Conservation (phyloP, 1,140 invertebrate species). For the Danaus melanippus region DNA sequence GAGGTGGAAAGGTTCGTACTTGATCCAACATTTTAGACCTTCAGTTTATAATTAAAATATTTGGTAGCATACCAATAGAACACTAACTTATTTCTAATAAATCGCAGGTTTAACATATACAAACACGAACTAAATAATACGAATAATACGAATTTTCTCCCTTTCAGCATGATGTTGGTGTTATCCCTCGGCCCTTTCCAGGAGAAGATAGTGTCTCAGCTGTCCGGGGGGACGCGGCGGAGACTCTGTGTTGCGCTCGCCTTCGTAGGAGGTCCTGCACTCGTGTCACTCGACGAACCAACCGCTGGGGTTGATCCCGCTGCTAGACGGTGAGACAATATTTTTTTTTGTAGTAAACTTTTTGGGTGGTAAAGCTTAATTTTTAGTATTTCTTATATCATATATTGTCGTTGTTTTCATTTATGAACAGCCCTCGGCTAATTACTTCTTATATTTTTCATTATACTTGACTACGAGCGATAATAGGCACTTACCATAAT, state of each 20-base stretch:
- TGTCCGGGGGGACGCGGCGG: conserved; percentile 77
- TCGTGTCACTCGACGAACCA: conserved; percentile 86
- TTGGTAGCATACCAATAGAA: too few species aligned
- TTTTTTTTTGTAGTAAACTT: not conserved
- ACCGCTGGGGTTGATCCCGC: conserved; percentile 87
- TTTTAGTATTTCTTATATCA: too few species aligned
- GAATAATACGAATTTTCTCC: too few species aligned
- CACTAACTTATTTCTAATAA: too few species aligned
- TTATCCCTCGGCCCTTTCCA: conserved; percentile 73
- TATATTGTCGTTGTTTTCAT: too few species aligned
- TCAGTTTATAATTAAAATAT: too few species aligned
- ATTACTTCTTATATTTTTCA: too few species aligned
- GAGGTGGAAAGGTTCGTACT: conserved; percentile 67
- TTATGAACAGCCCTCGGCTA: too few species aligned
- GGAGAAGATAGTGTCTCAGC: conserved; percentile 68
- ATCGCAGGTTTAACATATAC: too few species aligned
- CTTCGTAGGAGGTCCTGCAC: conserved; percentile 83
- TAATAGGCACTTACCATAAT: too few species aligned
- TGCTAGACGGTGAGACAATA: conserved; percentile 65
- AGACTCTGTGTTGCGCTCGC: conserved; percentile 78
- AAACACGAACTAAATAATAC: too few species aligned
- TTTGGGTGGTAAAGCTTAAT: not conserved
- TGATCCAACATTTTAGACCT: not conserved
- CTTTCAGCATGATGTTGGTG: conserved; percentile 69
- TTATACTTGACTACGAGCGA: too few species aligned